Evolutionary conservation across 2,113 vertebrate genomes (phyloP).

Genomic region (Eudorcas thomsonii): DNA sequence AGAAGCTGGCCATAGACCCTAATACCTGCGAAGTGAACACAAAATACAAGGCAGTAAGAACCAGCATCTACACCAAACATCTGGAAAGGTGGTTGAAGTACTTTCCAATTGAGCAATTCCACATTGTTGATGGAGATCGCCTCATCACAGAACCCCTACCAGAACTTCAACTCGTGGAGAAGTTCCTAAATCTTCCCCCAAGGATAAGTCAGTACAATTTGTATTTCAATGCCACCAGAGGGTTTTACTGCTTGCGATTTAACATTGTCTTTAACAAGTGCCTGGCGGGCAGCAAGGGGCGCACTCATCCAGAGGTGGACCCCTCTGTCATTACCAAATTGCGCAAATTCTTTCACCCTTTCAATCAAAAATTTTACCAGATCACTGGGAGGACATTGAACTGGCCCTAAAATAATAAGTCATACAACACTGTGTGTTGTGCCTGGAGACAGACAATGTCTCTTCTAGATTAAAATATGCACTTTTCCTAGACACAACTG

Average conservation of each 20-base stretch:
- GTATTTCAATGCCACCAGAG: slow-evolving; percentile 96
- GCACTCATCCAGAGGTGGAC: slow-evolving; percentile 94
- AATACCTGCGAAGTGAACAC: slow-evolving; percentile 96
- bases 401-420: slow-evolving; percentile 88
- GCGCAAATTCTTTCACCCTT: slow-evolving; percentile 95
- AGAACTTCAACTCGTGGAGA: slow-evolving; percentile 94
- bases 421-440: slow-evolving; percentile 80
- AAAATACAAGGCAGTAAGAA: slow-evolving; percentile 96
- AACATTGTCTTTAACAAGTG: slow-evolving; percentile 97
- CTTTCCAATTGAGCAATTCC: slow-evolving; percentile 95
- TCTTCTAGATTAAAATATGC: slow-evolving; percentile 81
- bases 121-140: slow-evolving; percentile 94
- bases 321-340: slow-evolving; percentile 92
- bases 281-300: slow-evolving; percentile 98
- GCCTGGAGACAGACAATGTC: slow-evolving; percentile 75
- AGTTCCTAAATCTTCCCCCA: slow-evolving; percentile 93
- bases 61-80: slow-evolving; percentile 98
- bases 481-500: slow-evolving; percentile 82
- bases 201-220: slow-evolving; percentile 96
- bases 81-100: slow-evolving; percentile 96
- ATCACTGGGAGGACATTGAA: slow-evolving; percentile 96
- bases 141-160: slow-evolving; percentile 94
- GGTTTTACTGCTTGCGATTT: slow-evolving; percentile 97
- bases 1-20: slow-evolving; percentile 92
- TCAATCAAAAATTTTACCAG: slow-evolving; percentile 99